Percentiles rank a stretch among this genome's conserved stretches.
phyloP scores from a whole-genome alignment of 2,888 invertebrate genomes.

The Noctuana brunneofusca region DNA sequence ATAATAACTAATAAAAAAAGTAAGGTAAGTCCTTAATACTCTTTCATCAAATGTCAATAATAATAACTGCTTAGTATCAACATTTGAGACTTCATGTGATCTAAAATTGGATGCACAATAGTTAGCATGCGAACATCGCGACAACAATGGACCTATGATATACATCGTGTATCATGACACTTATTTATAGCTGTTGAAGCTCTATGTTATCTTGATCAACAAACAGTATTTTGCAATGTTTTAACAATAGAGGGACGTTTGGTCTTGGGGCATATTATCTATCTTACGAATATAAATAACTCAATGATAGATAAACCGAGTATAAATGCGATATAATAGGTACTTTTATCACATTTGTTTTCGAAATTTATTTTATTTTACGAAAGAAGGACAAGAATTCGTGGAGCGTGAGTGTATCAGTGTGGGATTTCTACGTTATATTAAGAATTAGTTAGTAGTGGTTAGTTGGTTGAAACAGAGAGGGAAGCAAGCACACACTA shows the following conservation, averaged over 20 bases:
- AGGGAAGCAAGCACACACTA: conserved; percentile 14
- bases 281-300: background rate
- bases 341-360: too few relatives aligned
- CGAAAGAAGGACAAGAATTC: background rate
- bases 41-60: background rate
- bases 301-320: background rate
- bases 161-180: background rate
- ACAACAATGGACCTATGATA: conserved; percentile 17
- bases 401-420: too few relatives aligned
- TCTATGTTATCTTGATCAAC: conserved; percentile 10
- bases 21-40: background rate
- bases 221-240: conserved; percentile 6
- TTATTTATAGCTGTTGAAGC: conserved; percentile 22
- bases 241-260: background rate
- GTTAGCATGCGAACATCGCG: conserved; percentile 9
- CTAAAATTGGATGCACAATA: conserved; percentile 1
- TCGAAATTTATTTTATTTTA: too few relatives aligned
- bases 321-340: too few relatives aligned
- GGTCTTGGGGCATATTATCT: background rate
- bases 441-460: too few relatives aligned
- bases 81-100: background rate
- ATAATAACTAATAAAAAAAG: too few relatives aligned
- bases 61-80: background rate
- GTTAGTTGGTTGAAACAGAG: background rate
- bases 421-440: background rate